A percentile compares a stretch with the other conserved stretches of the same genome.
phyloP scores from a whole-genome alignment of 1,140 invertebrate genomes.

The Fopius arisanus region DNA sequence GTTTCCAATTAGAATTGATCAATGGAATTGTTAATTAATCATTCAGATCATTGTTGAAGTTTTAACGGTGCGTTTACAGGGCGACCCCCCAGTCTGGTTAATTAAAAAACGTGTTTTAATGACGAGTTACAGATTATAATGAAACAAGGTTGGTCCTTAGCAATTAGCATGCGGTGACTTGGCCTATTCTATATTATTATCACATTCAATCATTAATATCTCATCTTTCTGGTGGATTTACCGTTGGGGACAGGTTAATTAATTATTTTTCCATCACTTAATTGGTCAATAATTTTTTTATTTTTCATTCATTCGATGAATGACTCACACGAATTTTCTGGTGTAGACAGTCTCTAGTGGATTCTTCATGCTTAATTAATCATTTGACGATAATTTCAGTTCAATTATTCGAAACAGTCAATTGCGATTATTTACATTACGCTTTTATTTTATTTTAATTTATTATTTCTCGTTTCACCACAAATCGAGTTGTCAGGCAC shows the following conservation, averaged over 20 bases:
- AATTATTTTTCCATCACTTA: not conserved
- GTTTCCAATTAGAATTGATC: not conserved
- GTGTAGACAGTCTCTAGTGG: too few relatives aligned
- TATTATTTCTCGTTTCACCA: not conserved
- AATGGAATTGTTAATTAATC: not conserved
- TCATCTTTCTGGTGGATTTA: constrained; percentile 42
- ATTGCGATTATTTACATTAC: too few relatives aligned
- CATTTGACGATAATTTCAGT: too few relatives aligned
- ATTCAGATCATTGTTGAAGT: constrained; percentile 44
- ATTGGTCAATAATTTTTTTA: not conserved
- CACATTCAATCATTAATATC: constrained; percentile 46
- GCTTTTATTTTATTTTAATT: not conserved
- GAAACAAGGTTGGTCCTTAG: constrained; percentile 64
- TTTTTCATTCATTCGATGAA: not conserved
- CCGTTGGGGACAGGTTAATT: constrained; percentile 55
- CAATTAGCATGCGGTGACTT: constrained; percentile 66
- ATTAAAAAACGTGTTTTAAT: constrained; percentile 63
- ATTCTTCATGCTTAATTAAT: too few relatives aligned
- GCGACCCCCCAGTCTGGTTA: constrained; percentile 64
- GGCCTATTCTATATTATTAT: constrained; percentile 60
- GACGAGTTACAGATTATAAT: constrained; percentile 51
- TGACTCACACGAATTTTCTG: constrained; percentile 6
- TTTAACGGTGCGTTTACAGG: constrained; percentile 65
- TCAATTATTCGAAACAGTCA: too few relatives aligned
- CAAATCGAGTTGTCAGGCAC: not conserved